Percentiles rank a stretch among this genome's conserved stretches.
These are phyloP conservation scores for Drosophila paracracens DNA, from an alignment of 2,888 invertebrate genomes.

Conservation along the genomic window DNA sequence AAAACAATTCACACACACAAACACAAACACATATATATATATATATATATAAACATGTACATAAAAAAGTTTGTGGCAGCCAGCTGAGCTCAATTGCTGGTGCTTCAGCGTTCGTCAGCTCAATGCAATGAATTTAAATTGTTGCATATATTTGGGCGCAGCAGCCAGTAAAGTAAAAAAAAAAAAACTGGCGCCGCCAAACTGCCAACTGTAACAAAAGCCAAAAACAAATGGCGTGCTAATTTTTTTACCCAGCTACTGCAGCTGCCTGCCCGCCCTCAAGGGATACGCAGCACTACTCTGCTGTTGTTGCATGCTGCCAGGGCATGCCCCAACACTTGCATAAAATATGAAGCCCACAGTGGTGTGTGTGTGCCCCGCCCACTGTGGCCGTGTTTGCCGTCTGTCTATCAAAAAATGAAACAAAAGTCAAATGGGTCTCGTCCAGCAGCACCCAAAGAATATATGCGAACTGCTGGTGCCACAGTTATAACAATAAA, in stretches of 20 bases:
- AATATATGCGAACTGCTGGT: constrained; percentile 44
- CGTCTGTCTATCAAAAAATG: constrained; percentile 76
- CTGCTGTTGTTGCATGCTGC: constrained; percentile 18
- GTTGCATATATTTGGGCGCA: constrained; percentile 73
- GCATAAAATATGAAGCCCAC: constrained; percentile 73
- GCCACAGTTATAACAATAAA: constrained; percentile 79
- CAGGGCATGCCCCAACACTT: constrained; percentile 50
- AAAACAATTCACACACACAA: constrained; percentile 18
- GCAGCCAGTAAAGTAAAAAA: constrained; percentile 26
- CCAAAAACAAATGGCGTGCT: constrained; percentile 73
- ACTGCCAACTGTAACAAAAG: constrained; percentile 61
- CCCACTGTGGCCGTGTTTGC: constrained; percentile 60
- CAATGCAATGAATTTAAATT: constrained; percentile 79
- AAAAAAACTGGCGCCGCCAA: constrained; percentile 9
- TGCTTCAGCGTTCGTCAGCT: constrained; percentile 58
- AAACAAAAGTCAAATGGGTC: constrained; percentile 73
- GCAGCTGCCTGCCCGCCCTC: constrained; percentile 9
- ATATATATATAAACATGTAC: neutral
- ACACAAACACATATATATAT: neutral
- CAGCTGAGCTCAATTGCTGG: constrained; percentile 37
- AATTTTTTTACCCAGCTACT: constrained; percentile 63
- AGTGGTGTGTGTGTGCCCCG: constrained; percentile 28
- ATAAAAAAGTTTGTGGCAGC: constrained; percentile 5
- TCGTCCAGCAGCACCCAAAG: constrained; percentile 44
- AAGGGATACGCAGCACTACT: constrained; percentile 27